phyloP scores from a whole-genome alignment of 1,140 invertebrate species.

The Leptopilina clavipes region DNA sequence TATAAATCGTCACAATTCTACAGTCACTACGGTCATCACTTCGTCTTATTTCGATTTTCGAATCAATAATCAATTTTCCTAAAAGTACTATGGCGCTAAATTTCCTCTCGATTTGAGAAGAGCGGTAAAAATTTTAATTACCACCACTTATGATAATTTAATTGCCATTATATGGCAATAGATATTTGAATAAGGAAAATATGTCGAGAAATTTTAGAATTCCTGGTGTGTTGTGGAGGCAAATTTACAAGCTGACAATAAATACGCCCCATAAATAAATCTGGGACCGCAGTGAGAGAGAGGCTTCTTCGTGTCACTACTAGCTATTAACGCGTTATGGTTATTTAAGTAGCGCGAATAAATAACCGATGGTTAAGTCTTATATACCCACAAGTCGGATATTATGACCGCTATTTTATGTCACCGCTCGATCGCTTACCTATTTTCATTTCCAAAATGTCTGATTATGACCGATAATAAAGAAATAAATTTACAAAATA shows the following conservation, averaged over 20 bases:
- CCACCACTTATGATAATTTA: slow-evolving; percentile 23
- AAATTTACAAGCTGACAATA: slow-evolving; percentile 65
- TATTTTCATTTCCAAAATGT: no score
- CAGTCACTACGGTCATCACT: no score
- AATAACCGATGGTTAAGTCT: slow-evolving; percentile 63
- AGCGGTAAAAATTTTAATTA: slow-evolving; percentile 11
- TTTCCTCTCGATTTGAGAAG: no score
- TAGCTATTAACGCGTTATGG: slow-evolving; percentile 67
- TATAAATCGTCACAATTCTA: slow-evolving; percentile 29
- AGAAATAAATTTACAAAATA: neutral
- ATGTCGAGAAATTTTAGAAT: slow-evolving; percentile 9
- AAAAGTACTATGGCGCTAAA: no score
- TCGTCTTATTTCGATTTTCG: no score
- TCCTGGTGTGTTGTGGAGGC: slow-evolving; percentile 48
- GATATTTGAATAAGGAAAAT: neutral
- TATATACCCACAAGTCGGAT: slow-evolving; percentile 51
- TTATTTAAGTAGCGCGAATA: slow-evolving; percentile 68
- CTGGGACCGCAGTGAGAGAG: slow-evolving; percentile 45
- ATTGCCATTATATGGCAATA: neutral
- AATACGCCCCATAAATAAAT: slow-evolving; percentile 70
- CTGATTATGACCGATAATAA: neutral
- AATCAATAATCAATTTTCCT: neutral
- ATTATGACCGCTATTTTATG: slow-evolving; percentile 56
- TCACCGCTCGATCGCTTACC: slow-evolving; percentile 37
- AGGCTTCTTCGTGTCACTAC: slow-evolving; percentile 53